Base-by-base conservation (phyloP, 2,888 invertebrate genomes). In the Phengaris arion region DNA sequence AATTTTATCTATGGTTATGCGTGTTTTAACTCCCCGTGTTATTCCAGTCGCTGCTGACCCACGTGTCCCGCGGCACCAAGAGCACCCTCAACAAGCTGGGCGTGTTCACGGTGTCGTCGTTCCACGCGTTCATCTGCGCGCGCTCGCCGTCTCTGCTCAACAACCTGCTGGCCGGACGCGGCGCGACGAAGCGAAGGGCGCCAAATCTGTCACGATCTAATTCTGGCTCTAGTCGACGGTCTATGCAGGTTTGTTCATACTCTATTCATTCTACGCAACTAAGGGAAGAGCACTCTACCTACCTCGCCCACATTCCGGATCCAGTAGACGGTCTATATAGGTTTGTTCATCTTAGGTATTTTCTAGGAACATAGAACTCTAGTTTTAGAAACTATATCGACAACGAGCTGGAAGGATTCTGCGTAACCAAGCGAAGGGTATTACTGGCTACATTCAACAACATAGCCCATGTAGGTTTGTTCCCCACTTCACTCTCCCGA, bases 101-200 rank as follows among this genome's bases (percentile, higher is more conserved):
- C 78, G 98, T 99, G 84, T 99, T 99, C 95, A 99, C 98, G 75
- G 99, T 99, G 82, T 99, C 98, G 77, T 98, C 98, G 81, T 98
- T 99, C 94, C 99, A 99, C 92, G 99, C 99, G 81, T 98, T 98
- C 90, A 98, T 99, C 83, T 98, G 98, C 90, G 98, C 99, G 77
- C 96, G 99, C 80, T 98, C 98, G 84, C 99, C 99, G 59, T 98
- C 98, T 76, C 94, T 98, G 83, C 95, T 98, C 81, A 98, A 98
- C 94, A 98, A 98, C 92, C 94, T 98, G 85, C 94, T 98, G 84
- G 98, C 98, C 64, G 98, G 98, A 75, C 95, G 98, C 79, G 98
- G 98, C 68, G 98, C 98, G 77, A 98, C 98, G 78, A 98, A 98
- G 88, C 95, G 98, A 74, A 94, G 98, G 77, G 97, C 98, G 13